These are phyloP conservation scores for Teleopsis dalmanni DNA, from an alignment of 1,140 invertebrate species.

Conservation along the genomic window DNA sequence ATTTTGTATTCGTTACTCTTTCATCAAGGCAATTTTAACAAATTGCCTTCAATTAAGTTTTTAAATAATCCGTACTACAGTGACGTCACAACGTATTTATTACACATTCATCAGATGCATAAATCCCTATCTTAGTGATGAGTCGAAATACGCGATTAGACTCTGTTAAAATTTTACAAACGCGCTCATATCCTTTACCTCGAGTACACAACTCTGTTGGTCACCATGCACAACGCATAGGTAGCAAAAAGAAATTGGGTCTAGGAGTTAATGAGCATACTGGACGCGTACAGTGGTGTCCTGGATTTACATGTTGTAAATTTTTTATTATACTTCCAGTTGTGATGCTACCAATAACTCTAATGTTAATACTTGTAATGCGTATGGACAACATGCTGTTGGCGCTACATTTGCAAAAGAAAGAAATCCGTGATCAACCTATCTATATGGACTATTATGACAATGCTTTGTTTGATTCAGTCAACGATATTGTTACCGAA, in stretches of 20 bases:
- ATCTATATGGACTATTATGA: slow-evolving; percentile 20
- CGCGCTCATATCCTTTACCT: slow-evolving; percentile 15
- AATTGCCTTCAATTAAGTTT: not conserved
- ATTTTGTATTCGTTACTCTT: no score
- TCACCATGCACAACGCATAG: not conserved
- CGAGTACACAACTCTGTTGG: slow-evolving; percentile 21
- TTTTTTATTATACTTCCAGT: slow-evolving; percentile 39
- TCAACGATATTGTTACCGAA: slow-evolving; percentile 30
- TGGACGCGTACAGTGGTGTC: slow-evolving; percentile 42
- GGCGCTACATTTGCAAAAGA: slow-evolving; percentile 22
- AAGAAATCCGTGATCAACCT: slow-evolving; percentile 11
- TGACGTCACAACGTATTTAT: not conserved
- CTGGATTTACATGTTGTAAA: slow-evolving; percentile 39
- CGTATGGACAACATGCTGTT: slow-evolving; percentile 38
- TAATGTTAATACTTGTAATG: slow-evolving; percentile 36
- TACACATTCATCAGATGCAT: no score
- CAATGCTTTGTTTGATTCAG: slow-evolving; percentile 14
- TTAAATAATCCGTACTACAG: not conserved
- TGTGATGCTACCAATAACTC: slow-evolving; percentile 36
- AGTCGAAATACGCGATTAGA: slow-evolving; percentile 25
- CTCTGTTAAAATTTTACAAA: not conserved
- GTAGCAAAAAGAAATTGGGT: slow-evolving; percentile 18
- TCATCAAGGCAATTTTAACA: no score
- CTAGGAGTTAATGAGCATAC: slow-evolving; percentile 37
- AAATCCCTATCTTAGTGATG: no score